Percentiles rank a stretch among this genome's conserved stretches.
Evolutionary conservation across 2,888 invertebrate species (phyloP).

Genomic region (Cosmopolites sordidus): DNA sequence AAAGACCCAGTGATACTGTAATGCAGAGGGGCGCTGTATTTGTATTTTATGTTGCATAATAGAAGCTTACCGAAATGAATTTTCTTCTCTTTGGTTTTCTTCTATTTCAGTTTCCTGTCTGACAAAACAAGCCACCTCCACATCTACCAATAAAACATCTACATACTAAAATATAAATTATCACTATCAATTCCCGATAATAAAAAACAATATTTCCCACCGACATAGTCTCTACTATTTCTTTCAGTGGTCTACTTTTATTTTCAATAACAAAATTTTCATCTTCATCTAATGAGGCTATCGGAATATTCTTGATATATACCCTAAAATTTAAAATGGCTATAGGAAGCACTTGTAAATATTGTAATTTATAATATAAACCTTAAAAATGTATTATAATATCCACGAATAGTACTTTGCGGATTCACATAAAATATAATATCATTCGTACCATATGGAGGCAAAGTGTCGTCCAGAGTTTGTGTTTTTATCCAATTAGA

Average conservation of each 20-base stretch:
- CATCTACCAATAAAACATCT: conserved; percentile 27
- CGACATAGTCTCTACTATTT: conserved; percentile 16
- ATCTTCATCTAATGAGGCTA: conserved; percentile 35
- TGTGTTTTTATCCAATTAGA: conserved; percentile 24
- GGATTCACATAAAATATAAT: conserved; percentile 38
- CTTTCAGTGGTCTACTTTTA: conserved; percentile 6
- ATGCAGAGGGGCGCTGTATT: too few relatives aligned
- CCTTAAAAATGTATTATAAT: conserved; percentile 42
- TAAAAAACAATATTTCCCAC: conserved; percentile 5
- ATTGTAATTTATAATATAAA: conserved; percentile 22
- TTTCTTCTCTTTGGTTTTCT: neutral
- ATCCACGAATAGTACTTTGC: conserved; percentile 31
- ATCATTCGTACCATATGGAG: conserved; percentile 35
- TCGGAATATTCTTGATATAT: conserved; percentile 44
- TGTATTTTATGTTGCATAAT: too few relatives aligned
- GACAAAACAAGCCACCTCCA: conserved; percentile 28
- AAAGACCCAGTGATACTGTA: too few relatives aligned
- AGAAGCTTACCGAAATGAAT: too few relatives aligned
- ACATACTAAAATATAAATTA: conserved; percentile 22
- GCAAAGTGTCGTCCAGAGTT: conserved; percentile 35
- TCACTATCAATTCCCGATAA: neutral
- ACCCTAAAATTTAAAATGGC: conserved; percentile 38
- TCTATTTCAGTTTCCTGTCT: neutral
- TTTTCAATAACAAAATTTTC: conserved; percentile 22
- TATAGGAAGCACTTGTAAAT: too few relatives aligned